These are phyloP conservation scores for Metallyticus violacea DNA, from an alignment of 2,888 invertebrate genomes.

Conservation along the genomic window DNA sequence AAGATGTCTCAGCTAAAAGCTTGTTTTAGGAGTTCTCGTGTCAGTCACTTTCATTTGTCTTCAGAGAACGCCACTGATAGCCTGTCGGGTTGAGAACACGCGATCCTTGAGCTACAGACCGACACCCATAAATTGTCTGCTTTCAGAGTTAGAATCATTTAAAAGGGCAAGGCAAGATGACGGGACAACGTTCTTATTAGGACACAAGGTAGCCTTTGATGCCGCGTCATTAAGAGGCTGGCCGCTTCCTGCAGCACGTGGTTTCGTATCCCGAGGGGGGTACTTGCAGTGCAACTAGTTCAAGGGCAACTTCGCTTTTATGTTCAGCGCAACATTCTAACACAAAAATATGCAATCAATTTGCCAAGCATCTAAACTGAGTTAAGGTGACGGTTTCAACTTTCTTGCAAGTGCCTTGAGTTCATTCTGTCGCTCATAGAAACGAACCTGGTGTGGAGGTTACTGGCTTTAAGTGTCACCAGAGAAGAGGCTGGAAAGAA, in stretches of 20 bases:
- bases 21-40: no score
- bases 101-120: neutral
- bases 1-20: no score
- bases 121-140: neutral
- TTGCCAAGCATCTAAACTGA: neutral
- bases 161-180: neutral
- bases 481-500: no score
- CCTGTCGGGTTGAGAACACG: neutral
- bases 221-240: neutral
- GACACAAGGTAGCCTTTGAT: neutral
- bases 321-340: neutral
- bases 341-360: neutral
- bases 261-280: neutral
- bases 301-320: neutral
- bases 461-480: no score
- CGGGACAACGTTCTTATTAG: neutral
- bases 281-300: neutral
- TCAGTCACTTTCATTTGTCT: no score
- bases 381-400: neutral
- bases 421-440: neutral
- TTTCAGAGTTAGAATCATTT: neutral
- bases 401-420: neutral
- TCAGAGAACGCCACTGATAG: no score
- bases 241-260: neutral
- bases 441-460: no score